Base-by-base conservation (phyloP, 2,797 vertebrate genomes). In the Chaenodraco wilsoni region DNA sequence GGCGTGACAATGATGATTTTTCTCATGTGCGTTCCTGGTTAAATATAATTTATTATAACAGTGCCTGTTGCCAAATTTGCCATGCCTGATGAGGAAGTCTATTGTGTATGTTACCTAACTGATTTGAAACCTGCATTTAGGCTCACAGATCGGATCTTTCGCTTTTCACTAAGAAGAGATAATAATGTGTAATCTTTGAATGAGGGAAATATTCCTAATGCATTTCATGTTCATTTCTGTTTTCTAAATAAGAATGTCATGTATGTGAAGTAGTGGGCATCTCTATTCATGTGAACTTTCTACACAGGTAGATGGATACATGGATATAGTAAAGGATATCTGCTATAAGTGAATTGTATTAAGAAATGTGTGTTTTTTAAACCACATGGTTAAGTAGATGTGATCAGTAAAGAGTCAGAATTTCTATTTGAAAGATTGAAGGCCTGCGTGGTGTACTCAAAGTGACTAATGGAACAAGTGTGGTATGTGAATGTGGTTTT, bases 61-160 rank as follows among this genome's bases (percentile, higher is more conserved):
- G 69, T 37, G 56, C 23, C 33, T 57, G 76, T 48, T 84, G 61
- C 74, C 76, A 79, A 67, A 86, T 84, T 46, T 72, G 77, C 74
- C 72, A 55, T 31, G 78, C 79, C 57, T 68, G 74, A 87, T 68
- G 84, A 90, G 88, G 89, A 91, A 90, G 86, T 88, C 83, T 72
- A 78, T 93, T 91, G 91, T 89, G 89, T 90, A 76, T 90, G 74
- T 79, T 78, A 44, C 56, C 70, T 65, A 72, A 61, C 72, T 84
- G 78, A 76, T 82, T 11, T 69, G 63, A 72, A 72, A 33, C 43
- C 79, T 62, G 69, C 72, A 23, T 66, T 59, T 40, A 74, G 73
- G 63, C 68, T 59, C 62, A 66, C 8, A 49, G 44, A 81, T 66
- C 52, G 4, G 40, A 62, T 69, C 65, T 44, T 27, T 54, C 16